Conservation (phyloP, 2,797 vertebrate genomes). For the Lacerta agilis region DNA sequence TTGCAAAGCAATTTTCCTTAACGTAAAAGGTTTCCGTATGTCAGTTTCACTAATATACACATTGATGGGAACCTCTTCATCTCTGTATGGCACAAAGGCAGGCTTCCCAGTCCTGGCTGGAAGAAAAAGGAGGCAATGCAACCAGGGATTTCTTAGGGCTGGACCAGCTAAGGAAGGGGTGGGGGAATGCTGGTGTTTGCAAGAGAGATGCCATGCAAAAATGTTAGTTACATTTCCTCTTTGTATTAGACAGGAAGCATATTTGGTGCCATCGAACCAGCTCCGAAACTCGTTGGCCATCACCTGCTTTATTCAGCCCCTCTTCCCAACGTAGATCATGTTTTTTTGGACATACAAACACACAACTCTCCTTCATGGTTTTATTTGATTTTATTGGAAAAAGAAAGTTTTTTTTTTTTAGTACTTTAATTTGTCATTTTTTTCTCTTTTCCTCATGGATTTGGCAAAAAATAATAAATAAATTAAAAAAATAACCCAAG, state of each 20-base stretch:
- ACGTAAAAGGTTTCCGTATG: too few relatives aligned
- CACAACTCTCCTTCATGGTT: not conserved
- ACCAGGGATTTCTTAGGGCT: not conserved
- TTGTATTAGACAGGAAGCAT: not conserved
- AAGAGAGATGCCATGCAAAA: not conserved
- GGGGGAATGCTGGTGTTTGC: not conserved
- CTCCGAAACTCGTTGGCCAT: not conserved
- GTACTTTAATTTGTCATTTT: conserved; percentile 25
- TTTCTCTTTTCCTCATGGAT: conserved; percentile 29
- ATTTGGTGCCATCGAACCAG: not conserved
- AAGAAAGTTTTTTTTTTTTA: conserved; percentile 28
- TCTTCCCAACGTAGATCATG: not conserved
- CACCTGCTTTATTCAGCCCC: not conserved
- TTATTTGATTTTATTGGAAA: conserved; percentile 48
- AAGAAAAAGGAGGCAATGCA: not conserved
- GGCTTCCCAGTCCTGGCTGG: not conserved
- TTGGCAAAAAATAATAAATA: conserved; percentile 46
- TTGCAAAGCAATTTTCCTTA: too few relatives aligned
- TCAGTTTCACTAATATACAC: too few relatives aligned
- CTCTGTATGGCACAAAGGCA: too few relatives aligned
- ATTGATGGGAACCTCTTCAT: too few relatives aligned
- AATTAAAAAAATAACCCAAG: conserved; percentile 36
- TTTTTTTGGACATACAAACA: not conserved
- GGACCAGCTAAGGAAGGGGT: not conserved
- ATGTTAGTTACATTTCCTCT: not conserved